Base-by-base conservation (phyloP, 2,797 vertebrate genomes). In the Oophaga sylvatica region DNA sequence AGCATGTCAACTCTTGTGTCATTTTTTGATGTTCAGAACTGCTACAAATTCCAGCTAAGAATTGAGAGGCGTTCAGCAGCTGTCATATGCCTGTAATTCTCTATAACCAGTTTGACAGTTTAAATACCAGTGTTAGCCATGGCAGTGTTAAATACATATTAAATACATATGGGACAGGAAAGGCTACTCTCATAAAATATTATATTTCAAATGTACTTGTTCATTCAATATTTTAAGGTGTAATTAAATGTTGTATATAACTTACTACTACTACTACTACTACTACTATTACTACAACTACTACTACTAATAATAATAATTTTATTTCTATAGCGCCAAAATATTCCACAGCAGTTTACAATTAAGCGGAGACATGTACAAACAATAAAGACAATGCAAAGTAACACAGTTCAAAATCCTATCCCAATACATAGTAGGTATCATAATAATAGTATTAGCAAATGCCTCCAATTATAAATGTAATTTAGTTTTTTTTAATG, bases 51-150 rank as follows among this genome's bases (percentile, higher is more conserved):
- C 73, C 45, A 76, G 73, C 20, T 11, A 76, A 53, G 45, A 76
- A 26, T 76, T 76, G 73, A 56, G 11, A 76, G 22, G 73, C 73
- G 48, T 76, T 53, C 22, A 76, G 73, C 45, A 56, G 73, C 73
- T 53, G 73, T 76, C 45, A 76, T 53, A 76, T 56, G 22, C 73
- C n/a, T 53, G 45, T 19, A 56, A 20, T 22, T 75, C 19, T 2
- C 20, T 22, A 48, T 75, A 45, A 48, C 41, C 9, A 56, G 53
- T 22, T 76, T 76, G 45, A 76, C 20, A 76, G 12, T 48, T n/a
- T 76, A 76, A 76, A 45, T 76, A 29, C 73, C 45, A 53, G 45
- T 75, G 71, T 5, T 4, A 56, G 45, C 73, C 71, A 75, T 76
- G 45, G 22, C 22, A 53, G n/a, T 56, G 22, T 76, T 76, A 76